These are phyloP conservation scores for Alitta virens DNA, from an alignment of 2,888 invertebrate genomes.

Conservation along the genomic window DNA sequence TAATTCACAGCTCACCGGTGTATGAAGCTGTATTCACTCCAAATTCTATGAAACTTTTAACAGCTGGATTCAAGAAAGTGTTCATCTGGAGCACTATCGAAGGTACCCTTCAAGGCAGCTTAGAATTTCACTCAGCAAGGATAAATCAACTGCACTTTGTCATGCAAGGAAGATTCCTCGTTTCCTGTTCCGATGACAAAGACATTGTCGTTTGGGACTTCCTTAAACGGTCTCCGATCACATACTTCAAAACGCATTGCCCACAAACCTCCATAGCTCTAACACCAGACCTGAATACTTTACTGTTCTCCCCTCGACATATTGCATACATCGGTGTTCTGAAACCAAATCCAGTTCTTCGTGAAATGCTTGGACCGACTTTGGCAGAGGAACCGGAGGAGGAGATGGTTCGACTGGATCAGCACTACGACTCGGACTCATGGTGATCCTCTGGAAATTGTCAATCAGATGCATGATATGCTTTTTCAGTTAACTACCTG, in stretches of 20 bases:
- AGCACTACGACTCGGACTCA: too few species aligned
- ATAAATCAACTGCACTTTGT: slow-evolving; percentile 35
- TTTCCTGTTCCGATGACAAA: slow-evolving; percentile 37
- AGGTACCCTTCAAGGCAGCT: slow-evolving; percentile 32
- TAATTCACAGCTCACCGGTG: slow-evolving; percentile 36
- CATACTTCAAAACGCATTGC: slow-evolving; percentile 35
- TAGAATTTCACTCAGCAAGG: slow-evolving; percentile 38
- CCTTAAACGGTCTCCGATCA: slow-evolving; percentile 29
- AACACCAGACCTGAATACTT: slow-evolving; percentile 26
- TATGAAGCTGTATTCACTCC: slow-evolving; percentile 31
- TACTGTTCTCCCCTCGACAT: slow-evolving; percentile 35
- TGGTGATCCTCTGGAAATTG: too few species aligned
- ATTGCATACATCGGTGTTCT: slow-evolving; percentile 33
- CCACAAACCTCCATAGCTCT: slow-evolving; percentile 31
- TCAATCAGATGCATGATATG: too few species aligned
- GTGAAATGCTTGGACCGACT: neutral
- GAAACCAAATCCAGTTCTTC: slow-evolving; percentile 33
- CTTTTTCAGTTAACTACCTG: too few species aligned
- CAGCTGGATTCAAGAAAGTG: slow-evolving; percentile 38
- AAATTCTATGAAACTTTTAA: slow-evolving; percentile 34
- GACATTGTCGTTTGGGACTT: slow-evolving; percentile 39
- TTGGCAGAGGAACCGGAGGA: neutral
- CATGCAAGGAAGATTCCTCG: slow-evolving; percentile 32
- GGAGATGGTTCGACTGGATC: too few species aligned
- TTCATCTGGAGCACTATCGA: slow-evolving; percentile 35